Percentiles rank a stretch among this genome's conserved stretches.
These are phyloP conservation scores for Chanos chanos DNA, from an alignment of 2,797 vertebrate genomes.

Conservation along the genomic window DNA sequence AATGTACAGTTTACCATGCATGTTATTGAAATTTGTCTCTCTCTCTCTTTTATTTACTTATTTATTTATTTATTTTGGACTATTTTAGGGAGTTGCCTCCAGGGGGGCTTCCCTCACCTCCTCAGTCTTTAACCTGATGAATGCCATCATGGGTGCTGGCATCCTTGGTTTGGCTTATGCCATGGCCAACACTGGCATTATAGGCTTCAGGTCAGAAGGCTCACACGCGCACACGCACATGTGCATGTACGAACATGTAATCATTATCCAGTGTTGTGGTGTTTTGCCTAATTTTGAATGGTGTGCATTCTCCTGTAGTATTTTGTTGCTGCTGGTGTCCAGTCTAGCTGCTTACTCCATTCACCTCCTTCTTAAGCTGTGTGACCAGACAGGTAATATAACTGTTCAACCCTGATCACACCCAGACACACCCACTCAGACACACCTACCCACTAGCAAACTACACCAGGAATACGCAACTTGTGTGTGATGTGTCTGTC, in stretches of 20 bases:
- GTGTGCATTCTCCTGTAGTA: conserved; percentile 57
- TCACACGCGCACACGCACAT: neutral
- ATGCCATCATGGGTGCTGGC: conserved; percentile 94
- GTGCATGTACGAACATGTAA: neutral
- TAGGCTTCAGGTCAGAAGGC: conserved; percentile 83
- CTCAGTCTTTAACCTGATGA: conserved; percentile 93
- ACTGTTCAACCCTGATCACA: neutral
- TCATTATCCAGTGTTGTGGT: conserved; percentile 7
- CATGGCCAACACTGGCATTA: conserved; percentile 87
- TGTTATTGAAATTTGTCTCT: too few relatives aligned
- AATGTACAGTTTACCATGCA: too few relatives aligned
- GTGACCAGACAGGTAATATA: conserved; percentile 87
- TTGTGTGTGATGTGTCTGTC: neutral
- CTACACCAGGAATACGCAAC: neutral
- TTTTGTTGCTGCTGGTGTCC: conserved; percentile 84
- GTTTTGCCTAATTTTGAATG: neutral
- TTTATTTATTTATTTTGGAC: conserved; percentile 1
- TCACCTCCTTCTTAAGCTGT: conserved; percentile 89
- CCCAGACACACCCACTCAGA: conserved; percentile 5
- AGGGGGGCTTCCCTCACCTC: conserved; percentile 76
- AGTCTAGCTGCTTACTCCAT: conserved; percentile 84
- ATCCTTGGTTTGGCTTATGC: conserved; percentile 89
- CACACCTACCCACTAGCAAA: neutral
- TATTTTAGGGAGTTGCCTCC: conserved; percentile 17
- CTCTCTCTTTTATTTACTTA: neutral